These are phyloP conservation scores for Odocoileus virginianus DNA, from an alignment of 2,113 vertebrate genomes.

Conservation along the genomic window DNA sequence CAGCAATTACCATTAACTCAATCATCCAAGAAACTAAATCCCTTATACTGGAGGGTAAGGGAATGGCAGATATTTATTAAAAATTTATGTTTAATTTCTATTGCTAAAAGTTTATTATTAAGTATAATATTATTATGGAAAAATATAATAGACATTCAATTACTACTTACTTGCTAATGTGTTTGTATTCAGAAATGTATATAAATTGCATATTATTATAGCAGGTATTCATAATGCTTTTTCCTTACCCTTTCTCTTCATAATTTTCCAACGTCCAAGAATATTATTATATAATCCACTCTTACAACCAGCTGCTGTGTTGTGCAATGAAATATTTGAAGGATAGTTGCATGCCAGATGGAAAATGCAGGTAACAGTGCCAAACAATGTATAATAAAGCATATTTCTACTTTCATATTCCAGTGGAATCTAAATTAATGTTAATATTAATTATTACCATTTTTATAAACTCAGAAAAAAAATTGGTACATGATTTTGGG, in stretches of 20 bases:
- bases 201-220: not conserved
- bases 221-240: not conserved
- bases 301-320: slow-evolving; percentile 27
- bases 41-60: not conserved
- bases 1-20: not conserved
- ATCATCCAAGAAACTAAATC: not conserved
- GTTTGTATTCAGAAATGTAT: not conserved
- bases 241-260: not conserved
- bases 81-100: not conserved
- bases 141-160: not conserved
- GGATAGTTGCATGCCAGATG: slow-evolving; percentile 43
- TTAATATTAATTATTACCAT: slow-evolving; percentile 23
- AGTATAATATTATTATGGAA: not conserved
- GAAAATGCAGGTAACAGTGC: slow-evolving; percentile 39
- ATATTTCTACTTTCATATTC: slow-evolving; percentile 38
- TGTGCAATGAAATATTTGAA: slow-evolving; percentile 38
- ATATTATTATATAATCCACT: not conserved
- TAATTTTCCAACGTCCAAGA: not conserved
- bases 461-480: slow-evolving; percentile 30
- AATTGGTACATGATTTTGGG: not conserved
- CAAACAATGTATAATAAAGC: slow-evolving; percentile 40
- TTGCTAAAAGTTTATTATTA: not conserved
- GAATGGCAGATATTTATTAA: not conserved
- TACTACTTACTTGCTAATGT: not conserved
- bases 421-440: not conserved